These are phyloP conservation scores for Eubucco bourcierii DNA, from an alignment of 2,113 vertebrate genomes.

Conservation along the genomic window DNA sequence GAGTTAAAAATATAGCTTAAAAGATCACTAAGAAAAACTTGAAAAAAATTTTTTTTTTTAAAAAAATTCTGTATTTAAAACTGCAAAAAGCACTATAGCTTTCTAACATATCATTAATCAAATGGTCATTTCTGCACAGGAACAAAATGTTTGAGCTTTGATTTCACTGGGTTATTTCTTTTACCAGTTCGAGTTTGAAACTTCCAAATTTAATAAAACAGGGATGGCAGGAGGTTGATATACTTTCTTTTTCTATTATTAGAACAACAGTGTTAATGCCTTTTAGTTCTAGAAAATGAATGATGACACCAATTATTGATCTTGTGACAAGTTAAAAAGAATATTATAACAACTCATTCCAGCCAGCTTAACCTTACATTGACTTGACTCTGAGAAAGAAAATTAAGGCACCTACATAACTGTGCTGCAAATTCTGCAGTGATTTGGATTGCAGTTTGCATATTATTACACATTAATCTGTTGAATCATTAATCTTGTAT, in stretches of 20 bases:
- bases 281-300: conserved; percentile 52
- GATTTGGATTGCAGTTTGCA: conserved; percentile 4
- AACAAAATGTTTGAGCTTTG: not conserved
- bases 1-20: not conserved
- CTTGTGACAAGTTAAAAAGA: conserved; percentile 24
- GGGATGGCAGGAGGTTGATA: not conserved
- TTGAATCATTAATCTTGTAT: conserved; percentile 30
- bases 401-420: not conserved
- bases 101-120: not conserved
- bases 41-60: too few species aligned
- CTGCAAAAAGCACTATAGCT: not conserved
- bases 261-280: conserved; percentile 51
- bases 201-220: not conserved
- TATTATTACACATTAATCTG: conserved; percentile 16
- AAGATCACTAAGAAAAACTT: not conserved
- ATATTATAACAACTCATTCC: conserved; percentile 64
- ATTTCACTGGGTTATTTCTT: not conserved
- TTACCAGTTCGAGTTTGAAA: not conserved
- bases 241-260: not conserved
- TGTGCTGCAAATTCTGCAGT: not conserved
- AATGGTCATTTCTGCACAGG: not conserved
- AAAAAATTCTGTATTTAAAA: not conserved
- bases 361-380: conserved; percentile 64
- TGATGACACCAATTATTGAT: conserved; percentile 64
- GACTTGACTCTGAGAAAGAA: conserved; percentile 40